Evolutionary conservation across 2,797 vertebrate species (phyloP).

Genomic region (Prunella strophiata): DNA sequence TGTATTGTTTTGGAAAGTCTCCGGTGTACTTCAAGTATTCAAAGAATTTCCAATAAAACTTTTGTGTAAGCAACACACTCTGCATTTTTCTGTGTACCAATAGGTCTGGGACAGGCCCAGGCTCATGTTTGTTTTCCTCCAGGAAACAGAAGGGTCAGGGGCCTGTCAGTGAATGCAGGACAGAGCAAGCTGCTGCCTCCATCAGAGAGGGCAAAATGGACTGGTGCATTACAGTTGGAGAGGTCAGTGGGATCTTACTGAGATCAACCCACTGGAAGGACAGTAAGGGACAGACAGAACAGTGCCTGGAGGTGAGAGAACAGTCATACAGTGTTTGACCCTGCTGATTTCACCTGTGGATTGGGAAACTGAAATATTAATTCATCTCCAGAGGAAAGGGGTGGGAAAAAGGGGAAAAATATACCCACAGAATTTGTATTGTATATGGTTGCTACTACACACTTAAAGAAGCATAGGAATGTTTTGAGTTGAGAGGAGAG

Average conservation of each 20-base stretch:
- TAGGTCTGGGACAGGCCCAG: not conserved
- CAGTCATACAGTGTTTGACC: not conserved
- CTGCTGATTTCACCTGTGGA: not conserved
- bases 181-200: not conserved
- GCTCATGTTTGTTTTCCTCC: not conserved
- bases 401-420: not conserved
- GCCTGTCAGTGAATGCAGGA: not conserved
- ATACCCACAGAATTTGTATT: not conserved
- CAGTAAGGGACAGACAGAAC: fast-evolving
- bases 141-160: not conserved
- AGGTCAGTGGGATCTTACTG: not conserved
- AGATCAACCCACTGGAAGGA: not conserved
- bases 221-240: not conserved
- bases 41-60: slow-evolving; percentile 78
- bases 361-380: not conserved
- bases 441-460: not conserved
- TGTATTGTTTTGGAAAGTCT: slow-evolving; percentile 64
- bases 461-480: not conserved
- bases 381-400: not conserved
- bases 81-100: not conserved
- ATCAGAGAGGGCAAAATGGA: not conserved
- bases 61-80: slow-evolving; percentile 68
- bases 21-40: slow-evolving; percentile 68
- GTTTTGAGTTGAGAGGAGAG: not conserved
- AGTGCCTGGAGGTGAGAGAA: not conserved